Conservation (phyloP, 2,113 vertebrate genomes). For the Nanorana parkeri region DNA sequence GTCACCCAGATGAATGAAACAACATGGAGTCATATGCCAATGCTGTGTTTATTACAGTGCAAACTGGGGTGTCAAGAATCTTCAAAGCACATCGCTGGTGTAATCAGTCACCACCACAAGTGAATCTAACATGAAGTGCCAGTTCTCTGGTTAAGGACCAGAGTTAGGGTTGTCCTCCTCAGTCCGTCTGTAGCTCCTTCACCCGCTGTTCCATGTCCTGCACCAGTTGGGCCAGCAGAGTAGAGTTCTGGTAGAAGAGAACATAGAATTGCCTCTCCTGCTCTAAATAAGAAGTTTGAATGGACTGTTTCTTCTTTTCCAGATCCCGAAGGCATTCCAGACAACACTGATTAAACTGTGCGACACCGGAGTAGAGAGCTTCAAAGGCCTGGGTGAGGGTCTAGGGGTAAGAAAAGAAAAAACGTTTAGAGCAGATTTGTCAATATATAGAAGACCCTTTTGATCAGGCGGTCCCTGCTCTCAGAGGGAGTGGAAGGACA, state of each 20-base stretch:
- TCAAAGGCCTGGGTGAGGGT: conserved; percentile 37
- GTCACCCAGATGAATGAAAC: background rate
- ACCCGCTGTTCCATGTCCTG: conserved; percentile 33
- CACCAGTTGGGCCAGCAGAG: conserved; percentile 12
- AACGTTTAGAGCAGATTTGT: no score
- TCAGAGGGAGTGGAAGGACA: no score
- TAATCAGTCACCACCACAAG: no score
- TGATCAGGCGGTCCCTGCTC: no score
- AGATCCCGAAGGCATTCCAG: conserved; percentile 65
- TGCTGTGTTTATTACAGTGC: conserved; percentile 23
- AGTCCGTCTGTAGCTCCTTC: conserved; percentile 32
- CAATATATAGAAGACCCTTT: no score
- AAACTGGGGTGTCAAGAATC: background rate
- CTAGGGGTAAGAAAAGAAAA: conserved; percentile 1
- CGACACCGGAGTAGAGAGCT: conserved; percentile 40
- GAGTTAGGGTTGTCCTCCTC: no score
- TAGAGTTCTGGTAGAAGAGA: conserved; percentile 43
- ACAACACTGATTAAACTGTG: conserved; percentile 62
- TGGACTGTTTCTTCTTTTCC: conserved; percentile 50
- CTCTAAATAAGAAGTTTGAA: conserved; percentile 42
- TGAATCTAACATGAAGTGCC: no score
- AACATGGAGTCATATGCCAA: background rate
- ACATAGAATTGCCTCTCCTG: conserved; percentile 28
- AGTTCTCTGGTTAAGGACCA: no score
- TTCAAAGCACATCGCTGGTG: no score